These are phyloP conservation scores for Nasonia oneida DNA, from an alignment of 2,888 invertebrate genomes.

Conservation along the genomic window DNA sequence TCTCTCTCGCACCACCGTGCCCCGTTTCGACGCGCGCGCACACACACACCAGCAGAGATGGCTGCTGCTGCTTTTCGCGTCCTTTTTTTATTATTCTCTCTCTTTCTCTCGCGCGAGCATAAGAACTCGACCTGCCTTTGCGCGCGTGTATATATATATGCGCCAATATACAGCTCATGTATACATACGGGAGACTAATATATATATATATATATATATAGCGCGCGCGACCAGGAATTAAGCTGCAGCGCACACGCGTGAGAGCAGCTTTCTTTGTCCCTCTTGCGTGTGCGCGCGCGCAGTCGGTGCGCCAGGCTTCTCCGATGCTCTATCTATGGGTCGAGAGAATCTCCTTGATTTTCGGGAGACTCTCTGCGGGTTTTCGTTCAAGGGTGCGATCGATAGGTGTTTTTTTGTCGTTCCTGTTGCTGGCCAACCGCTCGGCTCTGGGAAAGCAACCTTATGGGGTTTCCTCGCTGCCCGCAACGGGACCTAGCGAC, in stretches of 20 bases:
- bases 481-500: conserved; percentile 3
- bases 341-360: no score
- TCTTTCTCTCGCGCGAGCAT: background rate
- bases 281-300: background rate
- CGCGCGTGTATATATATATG: background rate
- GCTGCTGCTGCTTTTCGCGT: background rate
- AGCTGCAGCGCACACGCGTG: background rate
- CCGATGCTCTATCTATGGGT: background rate
- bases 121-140: background rate
- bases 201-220: no score
- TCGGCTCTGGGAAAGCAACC: background rate
- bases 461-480: background rate
- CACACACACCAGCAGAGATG: background rate
- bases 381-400: background rate
- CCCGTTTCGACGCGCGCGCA: background rate
- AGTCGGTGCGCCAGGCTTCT: background rate
- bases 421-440: background rate
- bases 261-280: conserved; percentile 7
- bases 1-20: background rate
- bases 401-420: background rate
- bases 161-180: background rate
- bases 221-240: background rate
- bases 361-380: background rate
- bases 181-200: background rate
- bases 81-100: background rate